Conservation (phyloP, 2,113 vertebrate species). For the Alexandromys fortis region DNA sequence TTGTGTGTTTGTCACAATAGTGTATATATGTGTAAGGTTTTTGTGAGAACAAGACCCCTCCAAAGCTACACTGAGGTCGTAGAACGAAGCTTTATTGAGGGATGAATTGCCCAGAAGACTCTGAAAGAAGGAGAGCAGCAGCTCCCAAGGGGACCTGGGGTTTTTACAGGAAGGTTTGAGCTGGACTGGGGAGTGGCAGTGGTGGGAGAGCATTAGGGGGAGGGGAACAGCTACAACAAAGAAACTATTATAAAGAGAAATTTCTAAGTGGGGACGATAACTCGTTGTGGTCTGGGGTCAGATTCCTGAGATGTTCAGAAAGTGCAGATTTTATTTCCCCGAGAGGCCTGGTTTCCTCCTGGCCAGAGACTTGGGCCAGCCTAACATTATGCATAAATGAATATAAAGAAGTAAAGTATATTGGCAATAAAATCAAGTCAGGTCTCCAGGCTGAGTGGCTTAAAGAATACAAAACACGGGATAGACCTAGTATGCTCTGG, state of each 20-base stretch:
- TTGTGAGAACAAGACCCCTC: not conserved
- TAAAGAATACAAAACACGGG: not conserved
- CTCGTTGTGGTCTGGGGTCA: not conserved
- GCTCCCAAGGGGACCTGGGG: no score
- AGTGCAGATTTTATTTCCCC: not conserved
- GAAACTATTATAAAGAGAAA: not conserved
- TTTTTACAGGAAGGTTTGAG: not conserved
- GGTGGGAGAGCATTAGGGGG: not conserved
- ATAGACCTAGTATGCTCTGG: not conserved
- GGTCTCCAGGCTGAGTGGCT: not conserved
- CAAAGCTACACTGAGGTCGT: not conserved
- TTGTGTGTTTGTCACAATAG: not conserved
- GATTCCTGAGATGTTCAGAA: not conserved
- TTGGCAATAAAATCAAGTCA: not conserved
- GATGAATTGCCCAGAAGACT: not conserved
- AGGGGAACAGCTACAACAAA: not conserved
- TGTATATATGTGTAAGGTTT: not conserved
- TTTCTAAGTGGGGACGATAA: not conserved
- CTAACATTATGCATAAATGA: not conserved
- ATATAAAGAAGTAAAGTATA: not conserved
- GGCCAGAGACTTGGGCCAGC: not conserved
- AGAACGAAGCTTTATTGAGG: not conserved
- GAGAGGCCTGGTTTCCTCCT: not conserved
- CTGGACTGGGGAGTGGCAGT: not conserved
- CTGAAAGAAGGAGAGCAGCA: not conserved